Base-by-base conservation (phyloP, 2,113 vertebrate species). In the Cyprinodon variegatus region DNA sequence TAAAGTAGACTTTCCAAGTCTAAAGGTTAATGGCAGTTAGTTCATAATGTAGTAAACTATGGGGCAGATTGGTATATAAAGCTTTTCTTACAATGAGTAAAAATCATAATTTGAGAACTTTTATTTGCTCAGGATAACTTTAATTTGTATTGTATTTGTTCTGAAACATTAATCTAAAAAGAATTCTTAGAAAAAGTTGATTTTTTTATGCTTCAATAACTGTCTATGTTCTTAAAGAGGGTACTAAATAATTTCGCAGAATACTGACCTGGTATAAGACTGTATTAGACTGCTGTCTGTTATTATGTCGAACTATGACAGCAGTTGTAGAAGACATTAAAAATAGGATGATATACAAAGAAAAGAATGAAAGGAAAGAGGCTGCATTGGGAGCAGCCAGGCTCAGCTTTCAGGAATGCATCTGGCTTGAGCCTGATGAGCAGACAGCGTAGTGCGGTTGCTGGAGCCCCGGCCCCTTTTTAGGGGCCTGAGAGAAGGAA, bases 351-450 rank as follows among this genome's bases (percentile, higher is more conserved):
- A 87, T 77, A 82, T 75, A 80, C 70, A 66, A 71, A 81, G 76
- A 76, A 64, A 84, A 80, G 81, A 82, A 86, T 68, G 45, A 77
- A 88, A 83, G 68, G 53, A 84, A 88, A 88, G 76, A 86, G 73
- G 83, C 87, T 85, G 78, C 77, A 79, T 74, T 78, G 74, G 13
- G 75, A 91, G 85, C 61, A 79, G 79, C 76, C 83, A 74, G 86
- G 90, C 89, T 94, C 90, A 92, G 90, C 79, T 87, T 90, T 94
- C 91, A 95, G 94, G 94, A 95, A 95, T 95, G 93, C 84, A 76
- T 90, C 90, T 94, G 93, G 91, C 90, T 83, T 67, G 39, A 83
- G 81, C 78, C 50, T 61, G 90, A 86, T 77, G 86, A 90, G 86
- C 89, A 91, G 89, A 87, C 87, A 89, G 83, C 82, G 88, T 85